Evolutionary conservation across 1,140 invertebrate species (phyloP).

Genomic region (Cydia strobilella): DNA sequence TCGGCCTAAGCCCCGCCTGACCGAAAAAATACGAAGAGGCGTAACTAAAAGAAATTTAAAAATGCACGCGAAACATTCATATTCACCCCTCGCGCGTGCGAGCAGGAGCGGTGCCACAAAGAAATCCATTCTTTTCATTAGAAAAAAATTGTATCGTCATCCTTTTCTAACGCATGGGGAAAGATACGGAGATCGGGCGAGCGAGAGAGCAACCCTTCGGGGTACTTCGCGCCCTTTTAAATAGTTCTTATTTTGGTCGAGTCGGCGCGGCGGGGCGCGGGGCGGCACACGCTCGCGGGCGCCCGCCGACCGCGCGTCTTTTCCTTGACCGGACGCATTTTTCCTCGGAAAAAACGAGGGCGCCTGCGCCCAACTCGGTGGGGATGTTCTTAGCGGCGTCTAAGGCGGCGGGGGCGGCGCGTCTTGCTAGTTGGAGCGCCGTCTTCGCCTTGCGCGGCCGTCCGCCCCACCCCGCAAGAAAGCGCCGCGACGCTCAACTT

Average conservation of each 20-base stretch:
- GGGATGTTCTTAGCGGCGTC: slow-evolving; percentile 77
- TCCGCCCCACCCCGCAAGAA: slow-evolving; percentile 77
- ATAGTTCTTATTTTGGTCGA: slow-evolving; percentile 71
- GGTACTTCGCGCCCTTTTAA: slow-evolving; percentile 70
- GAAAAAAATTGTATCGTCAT: slow-evolving; percentile 72
- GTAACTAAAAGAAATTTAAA: slow-evolving; percentile 73
- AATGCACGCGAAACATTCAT: slow-evolving; percentile 56
- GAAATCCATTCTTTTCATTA: slow-evolving; percentile 79
- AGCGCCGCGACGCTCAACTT: slow-evolving; percentile 75
- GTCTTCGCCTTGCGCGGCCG: slow-evolving; percentile 77
- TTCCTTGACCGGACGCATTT: slow-evolving; percentile 77
- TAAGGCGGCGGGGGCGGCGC: slow-evolving; percentile 77
- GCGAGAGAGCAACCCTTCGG: slow-evolving; percentile 58
- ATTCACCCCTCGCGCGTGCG: slow-evolving; percentile 48
- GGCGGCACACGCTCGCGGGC: slow-evolving; percentile 45
- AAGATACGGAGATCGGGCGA: slow-evolving; percentile 58
- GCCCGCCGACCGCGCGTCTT: slow-evolving; percentile 59
- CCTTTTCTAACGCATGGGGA: slow-evolving; percentile 66
- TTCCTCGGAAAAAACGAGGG: slow-evolving; percentile 78
- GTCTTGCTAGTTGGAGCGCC: slow-evolving; percentile 78
- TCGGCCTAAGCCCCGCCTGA: slow-evolving; percentile 75
- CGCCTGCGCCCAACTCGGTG: slow-evolving; percentile 73
- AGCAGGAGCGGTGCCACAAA: slow-evolving; percentile 68
- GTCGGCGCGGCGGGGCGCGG: slow-evolving; percentile 55
- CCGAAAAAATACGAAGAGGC: slow-evolving; percentile 74